Conservation (phyloP, 2,113 vertebrate species). For the Tichodroma muraria region DNA sequence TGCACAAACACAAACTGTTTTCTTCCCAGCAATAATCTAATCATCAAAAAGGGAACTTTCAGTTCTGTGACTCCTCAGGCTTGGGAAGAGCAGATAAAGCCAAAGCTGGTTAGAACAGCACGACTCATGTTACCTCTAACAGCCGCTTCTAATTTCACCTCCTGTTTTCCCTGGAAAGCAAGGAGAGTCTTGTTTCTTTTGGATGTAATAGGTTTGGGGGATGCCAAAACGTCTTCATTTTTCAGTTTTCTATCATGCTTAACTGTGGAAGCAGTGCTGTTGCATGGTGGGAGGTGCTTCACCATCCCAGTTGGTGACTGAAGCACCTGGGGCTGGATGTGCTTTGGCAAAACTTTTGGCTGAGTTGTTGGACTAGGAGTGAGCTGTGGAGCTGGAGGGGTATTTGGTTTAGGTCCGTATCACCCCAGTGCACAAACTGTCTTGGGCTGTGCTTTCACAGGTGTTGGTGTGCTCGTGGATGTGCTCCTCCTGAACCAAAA, state of each 20-base stretch:
- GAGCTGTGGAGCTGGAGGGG: background rate
- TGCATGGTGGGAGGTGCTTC: background rate
- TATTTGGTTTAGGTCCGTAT: background rate
- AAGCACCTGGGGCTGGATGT: background rate
- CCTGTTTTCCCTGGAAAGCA: conserved; percentile 35
- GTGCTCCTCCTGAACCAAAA: background rate
- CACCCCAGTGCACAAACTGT: background rate
- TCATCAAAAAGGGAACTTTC: background rate
- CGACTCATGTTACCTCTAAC: background rate
- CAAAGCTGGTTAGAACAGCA: background rate
- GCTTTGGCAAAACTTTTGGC: background rate
- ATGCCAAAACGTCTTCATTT: background rate
- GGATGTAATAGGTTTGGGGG: background rate
- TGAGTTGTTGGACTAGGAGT: background rate
- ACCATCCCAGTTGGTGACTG: background rate
- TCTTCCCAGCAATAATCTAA: background rate
- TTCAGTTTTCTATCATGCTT: background rate
- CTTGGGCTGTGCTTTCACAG: rapidly evolving
- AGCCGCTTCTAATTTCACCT: background rate
- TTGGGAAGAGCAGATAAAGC: background rate
- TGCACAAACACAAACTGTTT: background rate
- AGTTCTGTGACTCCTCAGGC: background rate
- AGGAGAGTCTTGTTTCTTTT: background rate
- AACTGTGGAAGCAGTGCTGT: rapidly evolving
- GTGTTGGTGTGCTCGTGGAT: background rate